These are phyloP conservation scores for Pitangus sulphuratus DNA, from an alignment of 2,797 vertebrate genomes.

Conservation along the genomic window DNA sequence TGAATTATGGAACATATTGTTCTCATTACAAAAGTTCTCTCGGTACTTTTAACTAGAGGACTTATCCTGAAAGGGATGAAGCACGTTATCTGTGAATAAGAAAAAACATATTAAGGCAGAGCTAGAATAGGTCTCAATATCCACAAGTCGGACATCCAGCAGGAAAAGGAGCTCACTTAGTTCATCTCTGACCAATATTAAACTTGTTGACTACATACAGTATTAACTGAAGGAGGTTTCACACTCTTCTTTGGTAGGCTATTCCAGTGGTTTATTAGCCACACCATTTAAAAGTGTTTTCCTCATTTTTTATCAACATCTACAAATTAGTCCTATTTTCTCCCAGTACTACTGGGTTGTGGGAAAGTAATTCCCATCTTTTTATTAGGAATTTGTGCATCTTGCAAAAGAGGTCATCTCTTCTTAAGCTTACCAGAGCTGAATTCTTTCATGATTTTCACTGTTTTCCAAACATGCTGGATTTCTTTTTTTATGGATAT, in stretches of 20 bases:
- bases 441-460: not conserved
- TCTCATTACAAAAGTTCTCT: not conserved
- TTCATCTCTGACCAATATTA: not conserved
- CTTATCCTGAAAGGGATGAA: not conserved
- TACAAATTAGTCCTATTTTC: not conserved
- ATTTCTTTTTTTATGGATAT: not conserved
- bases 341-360: not conserved
- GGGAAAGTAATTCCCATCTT: not conserved
- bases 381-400: not conserved
- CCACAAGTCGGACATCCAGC: not conserved
- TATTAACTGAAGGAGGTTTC: not conserved
- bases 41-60: not conserved
- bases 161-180: not conserved
- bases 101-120: not conserved
- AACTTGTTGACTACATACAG: not conserved
- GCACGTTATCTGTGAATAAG: not conserved
- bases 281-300: not conserved
- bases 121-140: not conserved
- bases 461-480: not conserved
- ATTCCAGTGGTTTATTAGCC: not conserved
- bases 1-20: slow-evolving; percentile 1
- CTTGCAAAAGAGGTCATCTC: not conserved
- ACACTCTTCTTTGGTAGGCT: not conserved
- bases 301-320: not conserved
- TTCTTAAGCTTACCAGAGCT: not conserved